Evolutionary conservation across 2,888 invertebrate species (phyloP), one percentile per base, ranked within the genome.

Genomic region (Gerris lacustris): DNA sequence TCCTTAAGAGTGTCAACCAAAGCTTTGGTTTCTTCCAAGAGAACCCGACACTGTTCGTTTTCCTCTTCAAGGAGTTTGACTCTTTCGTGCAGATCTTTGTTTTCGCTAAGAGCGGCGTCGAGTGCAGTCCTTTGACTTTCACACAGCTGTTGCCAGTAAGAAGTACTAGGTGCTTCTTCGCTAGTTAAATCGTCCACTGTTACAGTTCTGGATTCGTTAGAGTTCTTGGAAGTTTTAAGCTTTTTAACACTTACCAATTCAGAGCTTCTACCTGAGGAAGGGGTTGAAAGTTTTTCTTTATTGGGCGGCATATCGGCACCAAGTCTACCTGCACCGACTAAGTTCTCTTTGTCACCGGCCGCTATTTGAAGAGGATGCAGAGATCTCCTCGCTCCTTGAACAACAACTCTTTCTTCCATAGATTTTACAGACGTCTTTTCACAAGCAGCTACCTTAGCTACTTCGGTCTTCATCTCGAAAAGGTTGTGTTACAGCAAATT

Each of bases 1-100:
- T 86, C 89, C 82, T 88, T 88, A 11, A 92, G 82, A 44, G 91
- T 86, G 82, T 90, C 89, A 45, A 91, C 88, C 74, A 92, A 83
- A 78, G 85, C 83, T 77, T 86, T 87, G 0, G 90, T 86, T 79
- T 91, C 91, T 63, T 89, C 87, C 47, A 91, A 79, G 87, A 91
- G 88, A 78, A 86, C 85, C 78, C 89, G 87, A 71, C 86, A 87
- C 73, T 86, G 82, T 71, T 81, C 81, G 77, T 88, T 87, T 78
- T 91, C 87, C 78, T 90, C 87, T 76, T 84, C 83, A 5, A 87
- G 79, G 44, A 82, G 75, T 69, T 79, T 78, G 64, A 86, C 80
- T 72, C 82, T 80, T 62, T 84, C 83, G 74, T 84, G 82, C 43
- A 86, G 78, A 75, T 83, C 83, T 73, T 85, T 85, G 81, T 90